Conservation (phyloP, 2,888 invertebrate species). For the Clunio marinus region DNA sequence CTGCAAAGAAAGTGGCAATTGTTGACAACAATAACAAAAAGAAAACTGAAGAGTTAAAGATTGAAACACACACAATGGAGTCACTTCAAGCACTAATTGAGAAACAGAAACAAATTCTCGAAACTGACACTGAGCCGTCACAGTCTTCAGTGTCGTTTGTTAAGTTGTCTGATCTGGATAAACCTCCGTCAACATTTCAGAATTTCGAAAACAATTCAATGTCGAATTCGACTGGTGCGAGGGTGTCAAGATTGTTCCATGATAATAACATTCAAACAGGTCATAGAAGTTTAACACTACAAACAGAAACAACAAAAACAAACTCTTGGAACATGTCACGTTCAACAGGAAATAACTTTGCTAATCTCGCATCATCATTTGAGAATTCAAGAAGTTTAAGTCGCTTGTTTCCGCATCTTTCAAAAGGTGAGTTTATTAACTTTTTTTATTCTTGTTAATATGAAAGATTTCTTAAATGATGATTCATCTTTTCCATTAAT, state of each 20-base stretch:
- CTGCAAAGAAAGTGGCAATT: constrained; percentile 46
- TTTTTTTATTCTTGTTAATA: too few relatives aligned
- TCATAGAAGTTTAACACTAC: constrained; percentile 24
- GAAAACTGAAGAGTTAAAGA: constrained; percentile 40
- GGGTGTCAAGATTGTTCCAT: constrained; percentile 48
- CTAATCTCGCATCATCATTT: constrained; percentile 56
- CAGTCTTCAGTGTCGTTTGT: constrained; percentile 59
- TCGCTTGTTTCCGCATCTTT: constrained; percentile 60
- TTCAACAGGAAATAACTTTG: constrained; percentile 54
- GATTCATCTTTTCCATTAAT: too few relatives aligned
- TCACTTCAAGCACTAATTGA: constrained; percentile 47
- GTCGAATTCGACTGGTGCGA: constrained; percentile 50
- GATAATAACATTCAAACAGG: constrained; percentile 41
- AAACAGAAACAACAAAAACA: constrained; percentile 42
- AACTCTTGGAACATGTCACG: constrained; percentile 54
- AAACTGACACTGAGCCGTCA: constrained; percentile 50
- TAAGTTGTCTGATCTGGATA: constrained; percentile 74
- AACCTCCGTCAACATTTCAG: constrained; percentile 49
- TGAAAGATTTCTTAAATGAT: too few relatives aligned
- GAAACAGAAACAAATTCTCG: constrained; percentile 50
- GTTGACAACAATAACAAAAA: constrained; percentile 14
- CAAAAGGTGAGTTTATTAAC: constrained; percentile 52
- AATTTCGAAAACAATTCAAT: constrained; percentile 42
- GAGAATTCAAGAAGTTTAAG: constrained; percentile 58
- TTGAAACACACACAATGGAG: constrained; percentile 47